Conservation (phyloP, 2,797 vertebrate species). For the Acrossocheilus wenchowensis region DNA sequence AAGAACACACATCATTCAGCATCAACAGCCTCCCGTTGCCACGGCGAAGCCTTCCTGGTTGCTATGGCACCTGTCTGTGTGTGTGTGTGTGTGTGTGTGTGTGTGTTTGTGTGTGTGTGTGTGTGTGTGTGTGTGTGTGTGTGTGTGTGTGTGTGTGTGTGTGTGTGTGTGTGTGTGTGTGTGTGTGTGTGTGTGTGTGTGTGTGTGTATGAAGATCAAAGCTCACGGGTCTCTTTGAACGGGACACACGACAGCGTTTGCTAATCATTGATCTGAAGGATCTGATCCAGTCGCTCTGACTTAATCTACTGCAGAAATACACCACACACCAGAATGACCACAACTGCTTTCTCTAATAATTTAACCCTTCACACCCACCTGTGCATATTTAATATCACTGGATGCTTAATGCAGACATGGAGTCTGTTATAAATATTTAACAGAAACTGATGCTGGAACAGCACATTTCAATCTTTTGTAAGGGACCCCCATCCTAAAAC, state of each 20-base stretch:
- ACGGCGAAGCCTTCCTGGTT: background rate
- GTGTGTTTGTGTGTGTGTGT: too few species aligned
- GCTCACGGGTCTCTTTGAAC: background rate
- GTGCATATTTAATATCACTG: background rate
- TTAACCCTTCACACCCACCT: background rate
- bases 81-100: too few species aligned
- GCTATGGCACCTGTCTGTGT: background rate
- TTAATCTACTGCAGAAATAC: background rate
- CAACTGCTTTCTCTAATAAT: background rate
- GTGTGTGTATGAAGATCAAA: background rate
- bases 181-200: too few species aligned
- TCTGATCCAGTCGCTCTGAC: too few species aligned
- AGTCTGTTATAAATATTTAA: too few species aligned
- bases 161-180: too few species aligned
- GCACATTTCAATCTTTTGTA: background rate
- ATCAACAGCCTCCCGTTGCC: background rate
- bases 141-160: too few species aligned
- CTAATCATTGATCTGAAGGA: too few species aligned
- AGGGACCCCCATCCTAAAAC: background rate
- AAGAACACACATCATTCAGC: too few species aligned
- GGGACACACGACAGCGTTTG: too few species aligned
- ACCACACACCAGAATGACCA: background rate
- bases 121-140: too few species aligned
- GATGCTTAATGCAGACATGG: background rate
- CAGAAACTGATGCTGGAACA: background rate